phyloP scores from a whole-genome alignment of 1,140 invertebrate genomes.

The Leguminivora glycinivorella region DNA sequence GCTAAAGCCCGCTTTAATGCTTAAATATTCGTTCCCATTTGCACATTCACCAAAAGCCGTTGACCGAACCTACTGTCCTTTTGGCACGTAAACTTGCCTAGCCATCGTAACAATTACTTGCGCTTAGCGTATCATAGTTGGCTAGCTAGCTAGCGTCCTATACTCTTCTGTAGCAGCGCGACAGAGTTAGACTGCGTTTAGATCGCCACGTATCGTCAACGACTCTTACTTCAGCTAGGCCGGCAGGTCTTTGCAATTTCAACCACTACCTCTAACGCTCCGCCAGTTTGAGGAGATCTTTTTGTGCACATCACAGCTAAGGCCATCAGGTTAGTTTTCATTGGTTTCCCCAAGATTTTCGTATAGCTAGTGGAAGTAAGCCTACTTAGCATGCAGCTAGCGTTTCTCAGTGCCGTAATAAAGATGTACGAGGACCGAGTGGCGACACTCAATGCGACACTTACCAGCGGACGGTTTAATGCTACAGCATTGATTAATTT shows the following conservation, averaged over 20 bases:
- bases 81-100: no score
- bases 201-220: no score
- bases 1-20: no score
- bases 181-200: no score
- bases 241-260: background rate
- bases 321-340: no score
- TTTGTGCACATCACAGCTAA: no score
- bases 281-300: background rate
- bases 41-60: background rate
- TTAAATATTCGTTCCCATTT: background rate
- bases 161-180: no score
- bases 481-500: slow-evolving; percentile 13
- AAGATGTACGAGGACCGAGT: slow-evolving; percentile 7
- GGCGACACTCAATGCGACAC: slow-evolving; percentile 11
- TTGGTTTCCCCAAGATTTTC: background rate
- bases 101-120: no score
- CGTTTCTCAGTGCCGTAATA: background rate
- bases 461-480: slow-evolving; percentile 2
- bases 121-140: no score
- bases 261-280: background rate
- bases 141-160: no score
- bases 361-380: background rate
- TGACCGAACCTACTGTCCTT: background rate
- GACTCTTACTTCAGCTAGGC: no score
- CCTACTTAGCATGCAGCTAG: background rate